Base-by-base conservation (phyloP, 2,797 vertebrate species). In the Botia almorhae region DNA sequence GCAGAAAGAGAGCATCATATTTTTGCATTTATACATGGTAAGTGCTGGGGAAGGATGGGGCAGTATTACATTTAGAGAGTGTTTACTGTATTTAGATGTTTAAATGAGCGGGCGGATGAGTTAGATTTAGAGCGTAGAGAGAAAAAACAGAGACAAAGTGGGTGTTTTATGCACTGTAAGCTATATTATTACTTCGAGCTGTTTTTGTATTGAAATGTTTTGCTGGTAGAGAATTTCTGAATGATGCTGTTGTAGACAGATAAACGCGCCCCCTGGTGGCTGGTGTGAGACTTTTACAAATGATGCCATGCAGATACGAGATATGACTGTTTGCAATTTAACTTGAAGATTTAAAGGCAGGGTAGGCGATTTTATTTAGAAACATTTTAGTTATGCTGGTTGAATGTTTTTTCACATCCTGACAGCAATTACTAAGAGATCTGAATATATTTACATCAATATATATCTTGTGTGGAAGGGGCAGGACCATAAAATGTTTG, bases 21-120 rank as follows among this genome's bases (percentile, higher is more conserved):
- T 92, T 93, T 92, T 91, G 85, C 92, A 91, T 91, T 87, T 84
- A 78, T 88, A 85, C 81, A 85, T 87, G 80, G 85, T 87, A 88
- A 84, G 83, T 86, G 89, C 80, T 87, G 87, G 77, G 61, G 58
- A 67, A 81, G 56, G 1, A 4, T 69, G 63, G 36, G 56, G 6
- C 53, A 46, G 16, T 58, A 71, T 7, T 26, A 2, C 69, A 55
- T 70, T 88, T 85, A 80, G 88, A 16, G 64, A 80, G 85, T 83
- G 73, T 55, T 71, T 85, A 86, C 82, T 86, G 86, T 81, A 81
- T 74, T 85, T 74, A 82, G 80, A 81, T 81, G 81, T 60, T 69
- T 74, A 78, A 6, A n/a, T 2, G 23, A 26, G 23, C 36, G 12
- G 12, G 4, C 13, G 33, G n/a, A 43, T 33, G 26, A 58, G 39